Conservation (phyloP, 2,797 vertebrate species). For the Hemitrygon akajei region DNA sequence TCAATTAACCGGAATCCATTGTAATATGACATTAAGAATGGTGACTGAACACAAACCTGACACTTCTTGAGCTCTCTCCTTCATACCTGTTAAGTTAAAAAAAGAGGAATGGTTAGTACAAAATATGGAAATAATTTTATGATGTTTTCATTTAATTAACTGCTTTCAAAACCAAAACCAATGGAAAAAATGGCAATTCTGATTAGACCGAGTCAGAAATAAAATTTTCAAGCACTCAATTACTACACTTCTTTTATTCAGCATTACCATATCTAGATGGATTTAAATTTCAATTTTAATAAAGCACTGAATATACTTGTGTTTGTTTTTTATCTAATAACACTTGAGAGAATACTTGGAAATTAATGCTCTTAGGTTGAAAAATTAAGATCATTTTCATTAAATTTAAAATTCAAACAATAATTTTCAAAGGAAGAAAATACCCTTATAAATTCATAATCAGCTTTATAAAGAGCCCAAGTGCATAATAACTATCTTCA, state of each 20-base stretch:
- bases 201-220: neutral
- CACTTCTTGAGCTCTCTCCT: constrained; percentile 61
- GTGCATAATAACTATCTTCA: neutral
- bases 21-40: constrained; percentile 5
- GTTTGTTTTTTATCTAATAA: neutral
- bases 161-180: neutral
- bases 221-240: neutral
- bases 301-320: neutral
- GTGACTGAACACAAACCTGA: constrained; percentile 61
- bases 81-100: constrained; percentile 65
- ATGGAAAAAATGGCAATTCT: neutral
- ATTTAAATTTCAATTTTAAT: neutral
- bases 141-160: neutral
- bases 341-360: neutral
- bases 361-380: neutral
- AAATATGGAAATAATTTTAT: neutral
- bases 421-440: neutral
- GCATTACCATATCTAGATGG: neutral
- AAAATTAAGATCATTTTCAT: neutral
- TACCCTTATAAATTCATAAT: neutral
- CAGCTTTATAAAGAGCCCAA: neutral
- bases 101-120: neutral
- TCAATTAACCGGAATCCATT: too few species aligned
- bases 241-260: neutral
- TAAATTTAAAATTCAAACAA: neutral